Evolutionary conservation across 2,113 vertebrate species (phyloP).

Genomic region (Bujurquina vittata): DNA sequence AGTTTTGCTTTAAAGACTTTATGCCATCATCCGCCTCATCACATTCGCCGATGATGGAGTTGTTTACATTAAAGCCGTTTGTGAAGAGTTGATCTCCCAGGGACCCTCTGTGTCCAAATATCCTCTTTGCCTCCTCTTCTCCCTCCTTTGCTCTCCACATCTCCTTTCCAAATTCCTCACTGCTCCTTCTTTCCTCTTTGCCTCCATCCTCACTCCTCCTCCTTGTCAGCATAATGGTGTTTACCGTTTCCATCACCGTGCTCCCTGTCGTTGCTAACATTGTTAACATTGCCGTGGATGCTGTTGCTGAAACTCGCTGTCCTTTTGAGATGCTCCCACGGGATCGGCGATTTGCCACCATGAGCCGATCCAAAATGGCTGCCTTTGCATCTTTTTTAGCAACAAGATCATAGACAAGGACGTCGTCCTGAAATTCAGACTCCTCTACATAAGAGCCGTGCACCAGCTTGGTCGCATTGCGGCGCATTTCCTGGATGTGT

Average conservation of each 20-base stretch:
- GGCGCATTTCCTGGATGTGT: conserved; percentile 94
- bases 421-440: conserved; percentile 91
- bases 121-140: background rate
- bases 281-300: background rate
- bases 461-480: conserved; percentile 87
- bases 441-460: conserved; percentile 91
- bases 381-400: conserved; percentile 86
- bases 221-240: conserved; percentile 55
- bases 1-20: background rate
- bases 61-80: conserved; percentile 66
- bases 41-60: conserved; percentile 11
- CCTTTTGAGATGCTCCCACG: background rate
- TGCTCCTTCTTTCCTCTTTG: conserved; percentile 40
- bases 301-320: background rate
- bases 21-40: conserved; percentile 10
- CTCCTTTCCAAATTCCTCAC: conserved; percentile 28
- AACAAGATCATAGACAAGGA: conserved; percentile 90
- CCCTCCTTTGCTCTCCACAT: conserved; percentile 24
- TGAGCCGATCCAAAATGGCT: conserved; percentile 48
- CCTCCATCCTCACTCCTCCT: conserved; percentile 59
- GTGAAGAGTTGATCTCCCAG: conserved; percentile 13
- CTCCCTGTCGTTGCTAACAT: conserved; percentile 23
- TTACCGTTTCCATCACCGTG: conserved; percentile 57
- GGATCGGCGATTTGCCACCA: background rate
- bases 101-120: background rate